phyloP scores from a whole-genome alignment of 2,113 vertebrate genomes.

The Dipodomys ordii region DNA sequence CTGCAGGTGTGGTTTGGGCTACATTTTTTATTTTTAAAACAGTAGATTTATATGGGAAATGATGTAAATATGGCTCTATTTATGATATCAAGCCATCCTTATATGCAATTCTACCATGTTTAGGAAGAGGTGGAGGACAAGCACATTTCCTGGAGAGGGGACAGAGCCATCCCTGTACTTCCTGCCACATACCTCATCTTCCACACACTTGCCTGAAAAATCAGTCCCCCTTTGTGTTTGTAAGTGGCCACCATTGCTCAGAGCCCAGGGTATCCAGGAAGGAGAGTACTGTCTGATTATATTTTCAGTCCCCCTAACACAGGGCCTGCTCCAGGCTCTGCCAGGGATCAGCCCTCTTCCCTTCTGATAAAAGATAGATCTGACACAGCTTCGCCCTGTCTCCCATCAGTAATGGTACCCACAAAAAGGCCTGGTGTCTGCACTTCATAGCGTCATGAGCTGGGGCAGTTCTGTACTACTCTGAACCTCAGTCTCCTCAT shows the following conservation, averaged over 20 bases:
- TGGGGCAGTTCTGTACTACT: background rate
- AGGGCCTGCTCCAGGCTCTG: background rate
- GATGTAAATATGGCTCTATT: background rate
- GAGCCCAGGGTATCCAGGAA: background rate
- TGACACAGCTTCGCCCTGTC: too few species aligned
- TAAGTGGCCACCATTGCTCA: background rate
- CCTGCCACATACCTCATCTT: too few species aligned
- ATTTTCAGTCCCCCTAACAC: background rate
- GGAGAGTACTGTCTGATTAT: too few species aligned
- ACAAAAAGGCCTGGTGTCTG: fast-evolving
- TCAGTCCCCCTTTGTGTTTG: background rate
- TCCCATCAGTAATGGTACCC: background rate
- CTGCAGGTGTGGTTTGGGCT: background rate
- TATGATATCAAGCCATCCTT: background rate
- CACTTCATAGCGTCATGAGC: background rate
- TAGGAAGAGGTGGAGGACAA: background rate
- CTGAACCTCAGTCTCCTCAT: background rate
- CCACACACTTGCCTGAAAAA: fast-evolving
- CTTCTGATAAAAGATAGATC: too few species aligned
- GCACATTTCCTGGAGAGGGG: background rate
- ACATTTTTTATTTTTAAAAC: background rate
- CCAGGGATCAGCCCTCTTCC: background rate
- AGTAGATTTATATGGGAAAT: background rate
- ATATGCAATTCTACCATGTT: background rate
- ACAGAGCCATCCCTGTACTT: too few species aligned